phyloP scores from a whole-genome alignment of 2,888 invertebrate genomes.

The Psococerastis gibbosa region DNA sequence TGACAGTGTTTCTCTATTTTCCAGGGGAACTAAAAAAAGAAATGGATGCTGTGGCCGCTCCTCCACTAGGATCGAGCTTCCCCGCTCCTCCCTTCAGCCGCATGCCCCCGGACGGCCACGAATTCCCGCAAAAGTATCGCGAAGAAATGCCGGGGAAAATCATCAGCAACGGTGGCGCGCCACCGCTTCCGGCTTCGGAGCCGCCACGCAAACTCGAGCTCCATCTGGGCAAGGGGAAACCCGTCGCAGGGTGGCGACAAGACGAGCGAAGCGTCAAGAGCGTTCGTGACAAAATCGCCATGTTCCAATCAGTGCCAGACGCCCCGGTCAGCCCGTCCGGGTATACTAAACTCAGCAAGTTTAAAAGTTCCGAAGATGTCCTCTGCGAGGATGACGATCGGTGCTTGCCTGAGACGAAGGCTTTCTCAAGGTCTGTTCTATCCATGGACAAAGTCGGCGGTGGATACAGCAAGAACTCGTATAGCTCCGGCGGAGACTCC shows the following conservation, averaged over 20 bases:
- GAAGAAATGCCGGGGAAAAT: conserved; percentile 31
- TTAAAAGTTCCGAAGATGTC: conserved; percentile 26
- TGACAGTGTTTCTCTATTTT: background rate
- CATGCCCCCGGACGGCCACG: conserved; percentile 66
- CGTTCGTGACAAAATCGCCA: conserved; percentile 70
- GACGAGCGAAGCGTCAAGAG: conserved; percentile 64
- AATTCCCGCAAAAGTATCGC: conserved; percentile 50
- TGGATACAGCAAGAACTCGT: background rate
- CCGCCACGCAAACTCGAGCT: conserved; percentile 21
- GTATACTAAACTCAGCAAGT: conserved; percentile 25
- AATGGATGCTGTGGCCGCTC: conserved; percentile 13
- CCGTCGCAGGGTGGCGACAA: conserved; percentile 32
- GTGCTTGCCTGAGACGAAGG: conserved; percentile 16
- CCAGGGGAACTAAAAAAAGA: conserved; percentile 9
- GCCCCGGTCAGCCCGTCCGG: conserved; percentile 27
- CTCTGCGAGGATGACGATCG: conserved; percentile 21
- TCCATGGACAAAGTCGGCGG: conserved; percentile 15
- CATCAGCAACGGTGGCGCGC: conserved; percentile 24
- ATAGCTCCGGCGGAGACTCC: conserved; percentile 15
- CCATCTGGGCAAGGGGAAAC: conserved; percentile 11
- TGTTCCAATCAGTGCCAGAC: conserved; percentile 47
- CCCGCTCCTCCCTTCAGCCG: conserved; percentile 34
- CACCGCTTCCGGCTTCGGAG: conserved; percentile 24
- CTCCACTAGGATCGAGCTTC: too few species aligned
- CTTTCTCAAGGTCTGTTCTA: conserved; percentile 17